Evolutionary conservation across 2,888 invertebrate species (phyloP), one percentile per base, ranked within the genome.

Genomic region (Lypha dubia): DNA sequence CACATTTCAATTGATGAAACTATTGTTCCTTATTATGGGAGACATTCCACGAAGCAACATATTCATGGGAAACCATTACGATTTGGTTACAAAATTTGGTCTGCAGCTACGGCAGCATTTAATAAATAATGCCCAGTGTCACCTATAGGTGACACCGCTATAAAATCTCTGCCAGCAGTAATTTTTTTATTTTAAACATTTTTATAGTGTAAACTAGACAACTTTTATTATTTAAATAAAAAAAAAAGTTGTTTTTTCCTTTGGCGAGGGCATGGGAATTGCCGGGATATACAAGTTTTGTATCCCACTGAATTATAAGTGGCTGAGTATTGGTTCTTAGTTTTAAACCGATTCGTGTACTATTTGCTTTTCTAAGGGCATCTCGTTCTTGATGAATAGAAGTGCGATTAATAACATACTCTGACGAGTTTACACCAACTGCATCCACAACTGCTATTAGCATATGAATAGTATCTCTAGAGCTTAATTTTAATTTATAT

Each of bases 251-350:
- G n/a, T n/a, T n/a, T n/a, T n/a, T n/a, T n/a, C n/a, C n/a, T n/a
- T n/a, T n/a, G n/a, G n/a, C n/a, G n/a, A n/a, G n/a, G n/a, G n/a
- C n/a, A n/a, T n/a, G n/a, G n/a, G n/a, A n/a, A n/a, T n/a, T n/a
- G n/a, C n/a, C n/a, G n/a, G n/a, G n/a, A n/a, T n/a, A 58, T 58
- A 17, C 32, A 35, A 58, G 35, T 58, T 58, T 28, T n/a, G 58
- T 56, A 56, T 56, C 56, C 56, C 56, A 56, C 11, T 56, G 56
- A 56, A 28, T 56, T 56, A 20, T 56, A 28, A 56, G 28, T 28
- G 17, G 22, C 56, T 56, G 15, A 28, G 28, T 5, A 58, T 28
- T 58, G 22, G 11, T 24, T 53, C 51, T 53, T 24, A 53, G 51
- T 53, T 53, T 53, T 53, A 53, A 53, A 24, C 8, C 51, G 24